These are phyloP conservation scores for Chunga burmeisteri DNA, from an alignment of 2,113 vertebrate genomes.

Conservation along the genomic window DNA sequence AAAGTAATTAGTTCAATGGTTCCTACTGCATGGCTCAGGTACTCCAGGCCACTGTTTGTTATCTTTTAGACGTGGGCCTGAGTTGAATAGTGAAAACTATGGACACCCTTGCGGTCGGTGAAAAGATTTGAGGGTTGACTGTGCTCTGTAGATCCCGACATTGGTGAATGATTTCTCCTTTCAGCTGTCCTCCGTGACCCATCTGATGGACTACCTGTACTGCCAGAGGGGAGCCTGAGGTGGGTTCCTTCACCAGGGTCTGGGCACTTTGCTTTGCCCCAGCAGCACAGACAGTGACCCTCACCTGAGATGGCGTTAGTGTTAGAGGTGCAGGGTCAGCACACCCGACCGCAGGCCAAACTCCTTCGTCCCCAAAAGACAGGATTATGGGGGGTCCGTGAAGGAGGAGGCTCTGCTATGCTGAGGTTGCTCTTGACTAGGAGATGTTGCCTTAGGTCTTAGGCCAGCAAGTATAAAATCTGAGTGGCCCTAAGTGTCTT, in stretches of 20 bases:
- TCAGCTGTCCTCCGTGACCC: neutral
- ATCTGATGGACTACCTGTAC: neutral
- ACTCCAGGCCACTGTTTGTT: neutral
- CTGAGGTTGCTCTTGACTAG: neutral
- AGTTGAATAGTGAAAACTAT: neutral
- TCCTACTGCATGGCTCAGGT: neutral
- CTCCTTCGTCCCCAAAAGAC: neutral
- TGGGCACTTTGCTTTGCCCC: neutral
- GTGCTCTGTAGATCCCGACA: neutral
- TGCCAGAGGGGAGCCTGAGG: neutral
- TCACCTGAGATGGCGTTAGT: fast-evolving
- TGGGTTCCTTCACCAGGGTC: neutral
- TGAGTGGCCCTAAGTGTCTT: neutral
- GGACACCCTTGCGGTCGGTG: neutral
- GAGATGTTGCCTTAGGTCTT: neutral
- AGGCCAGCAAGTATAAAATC: neutral
- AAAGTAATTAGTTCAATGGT: neutral
- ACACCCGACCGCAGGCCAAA: neutral
- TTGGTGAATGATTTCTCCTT: neutral
- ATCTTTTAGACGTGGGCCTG: neutral
- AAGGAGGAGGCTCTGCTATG: neutral
- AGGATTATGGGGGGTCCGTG: neutral
- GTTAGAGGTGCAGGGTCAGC: neutral
- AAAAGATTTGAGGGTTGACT: neutral
- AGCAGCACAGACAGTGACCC: neutral